Evolutionary conservation across 92 coral and sea anemone species (phyloP).

Genomic region (Scolanthus callimorphus): DNA sequence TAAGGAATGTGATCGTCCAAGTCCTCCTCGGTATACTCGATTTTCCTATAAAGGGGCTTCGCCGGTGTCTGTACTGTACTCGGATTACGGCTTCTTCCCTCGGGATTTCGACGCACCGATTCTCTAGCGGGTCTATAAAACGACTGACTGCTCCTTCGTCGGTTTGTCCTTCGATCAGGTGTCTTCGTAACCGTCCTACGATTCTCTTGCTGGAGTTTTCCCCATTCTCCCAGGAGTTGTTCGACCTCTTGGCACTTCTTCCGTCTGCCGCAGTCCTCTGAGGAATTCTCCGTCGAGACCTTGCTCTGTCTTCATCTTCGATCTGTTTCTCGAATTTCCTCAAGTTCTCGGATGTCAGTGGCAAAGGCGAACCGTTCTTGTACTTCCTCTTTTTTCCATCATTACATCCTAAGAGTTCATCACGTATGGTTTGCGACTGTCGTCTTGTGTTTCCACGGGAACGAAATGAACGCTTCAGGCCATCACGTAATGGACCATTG

Average conservation of each 20-base stretch:
- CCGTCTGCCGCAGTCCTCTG: constrained; percentile 73
- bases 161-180: not conserved
- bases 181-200: not conserved
- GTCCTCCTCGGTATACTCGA: constrained; percentile 29
- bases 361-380: too few relatives aligned
- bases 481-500: too few relatives aligned
- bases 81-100: constrained; percentile 57
- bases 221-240: constrained; percentile 17
- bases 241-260: constrained; percentile 41
- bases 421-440: too few relatives aligned
- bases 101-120: constrained; percentile 55
- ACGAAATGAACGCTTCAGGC: too few relatives aligned
- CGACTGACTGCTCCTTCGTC: constrained; percentile 12
- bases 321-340: constrained; percentile 46
- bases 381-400: too few relatives aligned
- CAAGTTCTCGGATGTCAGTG: constrained; percentile 55
- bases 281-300: constrained; percentile 15
- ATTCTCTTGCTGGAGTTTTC: not conserved
- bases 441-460: too few relatives aligned
- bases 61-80: constrained; percentile 15
- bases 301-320: constrained; percentile 9
- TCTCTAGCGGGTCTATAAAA: constrained; percentile 51
- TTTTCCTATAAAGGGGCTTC: not conserved
- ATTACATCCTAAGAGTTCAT: too few relatives aligned
- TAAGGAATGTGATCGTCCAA: constrained; percentile 37